Evolutionary conservation across 2,113 vertebrate genomes (phyloP).

Genomic region (Prunella himalayana): DNA sequence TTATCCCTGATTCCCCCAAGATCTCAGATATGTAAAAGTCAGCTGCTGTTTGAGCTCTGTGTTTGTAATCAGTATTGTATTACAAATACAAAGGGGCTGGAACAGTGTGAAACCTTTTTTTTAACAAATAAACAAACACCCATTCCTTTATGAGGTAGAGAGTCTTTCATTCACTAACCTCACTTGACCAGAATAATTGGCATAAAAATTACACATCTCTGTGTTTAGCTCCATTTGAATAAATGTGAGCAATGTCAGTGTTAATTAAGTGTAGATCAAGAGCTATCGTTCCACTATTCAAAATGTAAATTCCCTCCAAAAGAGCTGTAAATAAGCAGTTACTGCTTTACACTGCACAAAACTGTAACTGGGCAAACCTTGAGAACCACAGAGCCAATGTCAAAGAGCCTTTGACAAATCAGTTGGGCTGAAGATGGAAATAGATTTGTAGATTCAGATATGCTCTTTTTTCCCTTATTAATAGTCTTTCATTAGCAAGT

Average conservation of each 20-base stretch:
- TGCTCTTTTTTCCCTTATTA: background rate
- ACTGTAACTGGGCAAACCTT: background rate
- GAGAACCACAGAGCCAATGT: background rate
- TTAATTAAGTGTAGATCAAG: constrained; percentile 35
- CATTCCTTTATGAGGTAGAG: background rate
- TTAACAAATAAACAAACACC: background rate
- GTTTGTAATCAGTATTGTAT: background rate
- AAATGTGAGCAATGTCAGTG: background rate
- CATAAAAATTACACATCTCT: constrained; percentile 11
- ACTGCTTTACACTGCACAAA: background rate
- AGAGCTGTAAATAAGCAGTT: background rate
- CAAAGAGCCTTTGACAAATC: background rate
- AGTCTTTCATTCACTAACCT: constrained; percentile 25
- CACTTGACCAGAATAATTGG: constrained; percentile 29
- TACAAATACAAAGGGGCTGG: background rate
- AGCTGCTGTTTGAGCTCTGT: background rate
- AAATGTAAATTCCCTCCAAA: constrained; percentile 3
- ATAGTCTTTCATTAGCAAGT: background rate
- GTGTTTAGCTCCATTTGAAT: constrained; percentile 7
- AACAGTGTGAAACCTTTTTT: background rate
- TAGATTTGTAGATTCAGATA: background rate
- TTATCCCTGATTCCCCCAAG: background rate
- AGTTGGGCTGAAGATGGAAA: background rate
- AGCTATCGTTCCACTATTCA: background rate
- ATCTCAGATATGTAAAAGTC: background rate